Base-by-base conservation (phyloP, 2,888 invertebrate genomes). In the Tortrix viridana region DNA sequence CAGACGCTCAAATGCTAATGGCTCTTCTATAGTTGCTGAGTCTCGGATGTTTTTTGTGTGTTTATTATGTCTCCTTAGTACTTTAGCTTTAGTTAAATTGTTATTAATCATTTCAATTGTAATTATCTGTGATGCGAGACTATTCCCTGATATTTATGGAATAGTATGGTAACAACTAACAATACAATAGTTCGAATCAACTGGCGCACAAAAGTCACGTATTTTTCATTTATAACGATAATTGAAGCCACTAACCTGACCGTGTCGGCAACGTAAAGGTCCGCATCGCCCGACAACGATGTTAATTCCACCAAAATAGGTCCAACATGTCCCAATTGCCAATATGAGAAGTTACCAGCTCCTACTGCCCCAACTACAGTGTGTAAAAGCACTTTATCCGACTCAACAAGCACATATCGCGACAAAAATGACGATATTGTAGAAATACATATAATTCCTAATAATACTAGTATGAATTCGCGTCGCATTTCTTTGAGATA, bases 261-360 rank as follows among this genome's bases (percentile, higher is more conserved):
- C 37, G 75, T 80, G 68, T 91, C 89, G 1, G 90, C 82, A 0
- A 92, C 85, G 56, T 89, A 92, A 7, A 92, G 78, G 62, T 92
- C 92, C 0, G 91, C 92, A 60, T 92, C 92, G 2, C 92, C 92
- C 0, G 79, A 68, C 37, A 89, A 16, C 1, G 90, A 87, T 0
- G 82, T 86, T 9, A 92, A 60, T 70, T 91, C 90, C 0, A 92
- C 80, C 23, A 85, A 61, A 43, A 92, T 52, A 16, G 86, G 86
- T 1, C 92, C 91, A 0, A 73, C 72, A 43, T 91, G 88, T 0
- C 86, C 86, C 7, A 89, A 72, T 73, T 90, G 89, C 92, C 91
- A 92, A 60, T 89, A 92, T 0, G 92, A 88, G 68, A 89, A 90
- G 76, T 91, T 91, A 0, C 92, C 92, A 1, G 88, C 88, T 0